Percentiles rank a stretch among this genome's conserved stretches.
phyloP scores from a whole-genome alignment of 2,113 vertebrate species.

The Vireo altiloquus region DNA sequence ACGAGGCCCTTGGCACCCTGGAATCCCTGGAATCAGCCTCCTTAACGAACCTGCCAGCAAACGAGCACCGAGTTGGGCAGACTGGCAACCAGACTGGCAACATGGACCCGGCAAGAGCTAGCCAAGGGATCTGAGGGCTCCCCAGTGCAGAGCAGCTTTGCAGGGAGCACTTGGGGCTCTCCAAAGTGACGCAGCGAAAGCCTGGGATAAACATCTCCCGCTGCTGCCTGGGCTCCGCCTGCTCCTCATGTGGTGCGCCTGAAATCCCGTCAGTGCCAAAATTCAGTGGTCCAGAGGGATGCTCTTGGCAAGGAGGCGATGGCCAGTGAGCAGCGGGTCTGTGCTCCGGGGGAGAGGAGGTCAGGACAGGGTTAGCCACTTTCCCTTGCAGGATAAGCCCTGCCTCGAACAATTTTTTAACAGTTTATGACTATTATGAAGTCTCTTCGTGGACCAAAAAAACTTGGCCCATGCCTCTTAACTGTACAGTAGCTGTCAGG shows the following conservation, averaged over 20 bases:
- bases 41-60: not conserved
- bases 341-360: not conserved
- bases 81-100: not conserved
- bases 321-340: not conserved
- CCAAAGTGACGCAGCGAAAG: not conserved
- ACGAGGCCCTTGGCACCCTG: not conserved
- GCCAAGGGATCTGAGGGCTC: not conserved
- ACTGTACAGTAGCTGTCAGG: not conserved
- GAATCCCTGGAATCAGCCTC: not conserved
- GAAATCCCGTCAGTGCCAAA: not conserved
- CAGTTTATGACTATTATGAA: not conserved
- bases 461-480: not conserved
- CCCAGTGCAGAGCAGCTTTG: fast-evolving
- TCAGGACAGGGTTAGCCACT: not conserved
- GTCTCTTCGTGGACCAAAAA: not conserved
- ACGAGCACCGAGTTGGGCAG: not conserved
- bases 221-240: not conserved
- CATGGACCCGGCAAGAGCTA: not conserved
- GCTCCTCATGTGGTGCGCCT: not conserved
- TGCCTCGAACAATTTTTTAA: not conserved
- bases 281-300: not conserved
- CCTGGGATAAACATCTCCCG: not conserved
- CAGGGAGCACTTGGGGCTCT: not conserved
- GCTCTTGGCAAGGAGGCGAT: not conserved
- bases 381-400: not conserved